These are phyloP conservation scores for Ferdinandea cuprea DNA, from an alignment of 2,888 invertebrate species.

Conservation along the genomic window DNA sequence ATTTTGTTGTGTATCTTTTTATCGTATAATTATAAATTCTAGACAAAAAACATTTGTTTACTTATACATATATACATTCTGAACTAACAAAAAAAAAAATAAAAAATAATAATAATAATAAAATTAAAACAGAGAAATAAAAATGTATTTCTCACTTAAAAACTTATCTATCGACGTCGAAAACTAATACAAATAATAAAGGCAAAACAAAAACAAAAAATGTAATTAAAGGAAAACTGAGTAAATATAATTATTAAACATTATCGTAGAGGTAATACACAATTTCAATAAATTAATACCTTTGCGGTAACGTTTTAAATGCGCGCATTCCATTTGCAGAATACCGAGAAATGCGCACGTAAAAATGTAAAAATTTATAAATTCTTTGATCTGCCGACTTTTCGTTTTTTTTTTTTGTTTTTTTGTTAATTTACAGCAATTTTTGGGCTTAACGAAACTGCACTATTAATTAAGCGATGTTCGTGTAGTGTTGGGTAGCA, in stretches of 20 bases:
- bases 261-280: constrained; percentile 72
- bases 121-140: constrained; percentile 52
- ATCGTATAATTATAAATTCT: constrained; percentile 73
- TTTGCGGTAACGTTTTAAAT: constrained; percentile 63
- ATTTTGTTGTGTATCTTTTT: constrained; percentile 66
- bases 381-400: constrained; percentile 69
- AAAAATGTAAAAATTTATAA: constrained; percentile 61
- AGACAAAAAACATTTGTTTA: constrained; percentile 76
- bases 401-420: no score
- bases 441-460: not conserved
- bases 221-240: constrained; percentile 36
- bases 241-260: constrained; percentile 60
- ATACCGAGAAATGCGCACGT: constrained; percentile 15
- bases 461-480: constrained; percentile 85
- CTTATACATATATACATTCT: constrained; percentile 72
- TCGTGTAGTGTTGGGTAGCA: constrained; percentile 94
- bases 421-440: constrained; percentile 9
- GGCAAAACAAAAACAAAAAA: constrained; percentile 42
- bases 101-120: constrained; percentile 46
- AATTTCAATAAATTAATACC: constrained; percentile 75
- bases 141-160: constrained; percentile 57
- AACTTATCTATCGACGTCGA: constrained; percentile 75
- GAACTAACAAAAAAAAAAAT: constrained; percentile 32
- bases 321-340: constrained; percentile 22
- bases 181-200: constrained; percentile 63